Evolutionary conservation across 2,888 invertebrate species (phyloP).

Genomic region (Caradrina kadenii): DNA sequence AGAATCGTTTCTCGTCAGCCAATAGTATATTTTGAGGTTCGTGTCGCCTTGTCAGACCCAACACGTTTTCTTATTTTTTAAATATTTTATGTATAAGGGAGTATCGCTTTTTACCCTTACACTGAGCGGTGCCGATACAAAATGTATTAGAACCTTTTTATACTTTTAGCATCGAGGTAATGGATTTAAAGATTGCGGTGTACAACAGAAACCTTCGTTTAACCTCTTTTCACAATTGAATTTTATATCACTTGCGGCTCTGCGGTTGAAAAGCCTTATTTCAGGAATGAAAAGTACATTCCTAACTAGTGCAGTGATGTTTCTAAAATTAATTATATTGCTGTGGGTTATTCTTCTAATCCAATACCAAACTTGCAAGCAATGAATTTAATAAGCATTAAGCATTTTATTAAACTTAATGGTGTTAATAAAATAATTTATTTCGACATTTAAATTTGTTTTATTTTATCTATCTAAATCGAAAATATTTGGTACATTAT

Average conservation of each 20-base stretch:
- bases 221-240: constrained; percentile 44
- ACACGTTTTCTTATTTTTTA: constrained; percentile 42
- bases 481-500: too few species aligned
- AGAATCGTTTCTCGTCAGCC: constrained; percentile 37
- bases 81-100: constrained; percentile 51
- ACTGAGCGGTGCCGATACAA: constrained; percentile 32
- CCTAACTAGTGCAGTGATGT: background rate
- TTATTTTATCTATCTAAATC: too few species aligned
- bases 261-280: constrained; percentile 16
- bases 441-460: too few species aligned
- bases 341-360: too few species aligned
- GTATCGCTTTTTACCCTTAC: constrained; percentile 26
- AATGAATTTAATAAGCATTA: too few species aligned
- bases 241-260: constrained; percentile 38
- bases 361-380: too few species aligned
- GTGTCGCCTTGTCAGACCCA: constrained; percentile 20
- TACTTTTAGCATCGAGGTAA: constrained; percentile 41
- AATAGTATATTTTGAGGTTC: constrained; percentile 35
- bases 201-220: constrained; percentile 23
- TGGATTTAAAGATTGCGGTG: constrained; percentile 52
- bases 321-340: too few species aligned
- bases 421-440: too few species aligned
- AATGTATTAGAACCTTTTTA: constrained; percentile 54
- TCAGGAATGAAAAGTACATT: background rate
- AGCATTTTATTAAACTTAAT: too few species aligned